Conservation (phyloP, 2,888 invertebrate genomes). For the Chelonus formosanus region DNA sequence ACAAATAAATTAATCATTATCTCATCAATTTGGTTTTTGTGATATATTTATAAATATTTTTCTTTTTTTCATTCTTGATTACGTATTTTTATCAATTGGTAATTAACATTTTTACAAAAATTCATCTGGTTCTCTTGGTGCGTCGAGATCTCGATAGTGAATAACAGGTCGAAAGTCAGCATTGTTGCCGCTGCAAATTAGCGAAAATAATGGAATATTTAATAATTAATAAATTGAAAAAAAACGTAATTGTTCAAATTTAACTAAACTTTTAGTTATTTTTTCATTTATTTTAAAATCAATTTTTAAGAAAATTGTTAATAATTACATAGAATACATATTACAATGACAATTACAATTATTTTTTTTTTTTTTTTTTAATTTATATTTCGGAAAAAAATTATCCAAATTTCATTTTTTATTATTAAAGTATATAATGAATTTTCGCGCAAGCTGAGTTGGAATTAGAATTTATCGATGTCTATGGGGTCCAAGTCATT, state of each 20-base stretch:
- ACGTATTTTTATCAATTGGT: too few species aligned
- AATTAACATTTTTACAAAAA: conserved; percentile 70
- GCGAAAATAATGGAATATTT: conserved; percentile 36
- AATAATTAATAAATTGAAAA: conserved; percentile 5
- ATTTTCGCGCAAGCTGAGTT: neutral
- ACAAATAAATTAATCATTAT: too few species aligned
- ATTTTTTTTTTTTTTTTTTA: too few species aligned
- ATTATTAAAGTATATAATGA: neutral
- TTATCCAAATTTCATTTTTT: neutral
- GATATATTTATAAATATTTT: too few species aligned
- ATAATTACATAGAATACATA: conserved; percentile 3
- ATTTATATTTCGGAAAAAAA: too few species aligned
- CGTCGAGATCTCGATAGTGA: conserved; percentile 93
- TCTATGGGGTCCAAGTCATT: conserved; percentile 92
- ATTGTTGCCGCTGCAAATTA: conserved; percentile 69
- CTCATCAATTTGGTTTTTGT: too few species aligned
- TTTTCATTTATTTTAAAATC: neutral
- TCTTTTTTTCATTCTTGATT: too few species aligned
- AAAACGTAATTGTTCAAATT: conserved; percentile 4
- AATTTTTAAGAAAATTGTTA: conserved; percentile 15
- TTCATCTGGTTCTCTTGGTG: conserved; percentile 90
- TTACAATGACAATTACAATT: neutral
- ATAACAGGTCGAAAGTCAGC: conserved; percentile 88
- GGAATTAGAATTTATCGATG: conserved; percentile 76
- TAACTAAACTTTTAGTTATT: too few species aligned